Base-by-base conservation (phyloP, 1,140 invertebrate genomes). In the Hesperophylax magnus region DNA sequence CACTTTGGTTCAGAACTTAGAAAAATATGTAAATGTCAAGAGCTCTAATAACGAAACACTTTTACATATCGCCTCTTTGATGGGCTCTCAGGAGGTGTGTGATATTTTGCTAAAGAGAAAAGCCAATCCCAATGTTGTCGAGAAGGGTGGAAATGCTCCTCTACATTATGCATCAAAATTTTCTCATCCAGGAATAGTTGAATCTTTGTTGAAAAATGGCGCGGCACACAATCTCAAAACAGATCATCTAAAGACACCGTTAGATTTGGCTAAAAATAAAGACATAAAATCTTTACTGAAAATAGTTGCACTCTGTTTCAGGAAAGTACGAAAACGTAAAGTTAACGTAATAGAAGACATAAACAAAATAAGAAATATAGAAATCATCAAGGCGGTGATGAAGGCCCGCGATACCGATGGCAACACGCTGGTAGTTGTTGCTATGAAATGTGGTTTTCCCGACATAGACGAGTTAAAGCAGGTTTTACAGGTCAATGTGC, bases 71-170 rank as follows among this genome's bases (percentile, higher is more conserved):
- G 67, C 39, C 34, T 47, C 34, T 14, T 52, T 34, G 34, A 47
- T 9, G 22, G 47, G 47, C 39, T 71, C 11, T 18, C 18, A 52
- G 47, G 18, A 53, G 34, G 34, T 52, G 47, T 71, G 67, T 53
- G 39, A 71, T 7, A 52, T 20, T 9, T 71, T 71, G 52, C 39
- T 71, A 8, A 71, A 71, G n/a, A 71, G 14, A 0, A 22, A 47
- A 53, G 67, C 67, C 14, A 71, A 71, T 71, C 34, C 67, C 18
- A 71, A 53, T 22, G n/a, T 20, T 24, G 8, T 52, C 18, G 67
- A 34, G 52, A 53, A 71, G 24, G 34, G 17, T 4, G 39, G 20
- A n/a, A 47, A 20, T 7, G 18, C 17, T 0, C 67, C 67, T 11
- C 67, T 71, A 1, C 67, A 71, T 22, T 71, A 53, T 18, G 67